phyloP scores from a whole-genome alignment of 2,888 invertebrate genomes.

The Halictus ligatus region DNA sequence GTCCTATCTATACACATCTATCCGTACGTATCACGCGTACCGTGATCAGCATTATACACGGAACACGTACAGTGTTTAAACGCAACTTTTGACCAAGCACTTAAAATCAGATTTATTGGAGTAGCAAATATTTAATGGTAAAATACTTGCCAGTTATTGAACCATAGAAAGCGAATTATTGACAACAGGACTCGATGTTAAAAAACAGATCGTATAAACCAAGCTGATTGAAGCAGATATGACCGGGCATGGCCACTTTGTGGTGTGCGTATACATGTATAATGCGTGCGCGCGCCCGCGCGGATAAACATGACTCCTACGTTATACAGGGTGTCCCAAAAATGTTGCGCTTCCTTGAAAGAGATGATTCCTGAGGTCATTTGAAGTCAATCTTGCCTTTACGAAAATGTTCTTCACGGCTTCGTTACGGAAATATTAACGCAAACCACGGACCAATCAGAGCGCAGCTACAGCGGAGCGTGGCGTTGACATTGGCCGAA shows the following conservation, averaged over 20 bases:
- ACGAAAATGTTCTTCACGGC: not conserved
- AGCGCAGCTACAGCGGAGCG: not conserved
- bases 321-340: not conserved
- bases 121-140: constrained; percentile 27
- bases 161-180: constrained; percentile 50
- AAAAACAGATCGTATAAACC: constrained; percentile 63
- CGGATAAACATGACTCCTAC: constrained; percentile 1
- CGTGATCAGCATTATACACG: constrained; percentile 52
- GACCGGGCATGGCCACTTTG: constrained; percentile 55
- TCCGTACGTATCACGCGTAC: constrained; percentile 59
- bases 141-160: constrained; percentile 39
- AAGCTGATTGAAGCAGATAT: constrained; percentile 65
- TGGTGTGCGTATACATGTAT: constrained; percentile 25
- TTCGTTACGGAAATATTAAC: not conserved
- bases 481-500: too few species aligned
- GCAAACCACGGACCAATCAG: not conserved
- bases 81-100: constrained; percentile 15
- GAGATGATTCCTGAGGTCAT: not conserved
- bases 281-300: constrained; percentile 36
- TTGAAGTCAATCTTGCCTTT: not conserved
- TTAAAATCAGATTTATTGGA: not conserved
- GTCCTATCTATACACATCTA: constrained; percentile 60
- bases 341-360: not conserved
- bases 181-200: constrained; percentile 44
- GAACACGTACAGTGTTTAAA: constrained; percentile 33